Conservation (phyloP, 2,888 invertebrate species). For the Drosophila macrospina region DNA sequence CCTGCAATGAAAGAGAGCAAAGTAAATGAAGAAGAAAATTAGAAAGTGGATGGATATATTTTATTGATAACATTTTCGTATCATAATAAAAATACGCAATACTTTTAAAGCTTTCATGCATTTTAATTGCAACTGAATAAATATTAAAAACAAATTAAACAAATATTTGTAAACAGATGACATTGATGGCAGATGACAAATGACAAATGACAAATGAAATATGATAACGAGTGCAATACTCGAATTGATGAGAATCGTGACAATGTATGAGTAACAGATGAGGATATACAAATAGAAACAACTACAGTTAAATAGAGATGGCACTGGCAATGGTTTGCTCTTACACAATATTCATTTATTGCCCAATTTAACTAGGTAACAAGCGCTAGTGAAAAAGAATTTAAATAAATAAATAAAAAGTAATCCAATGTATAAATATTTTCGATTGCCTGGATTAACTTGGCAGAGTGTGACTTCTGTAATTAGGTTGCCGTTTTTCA, state of each 20-base stretch:
- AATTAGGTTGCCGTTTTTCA: too few relatives aligned
- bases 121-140: constrained; percentile 36
- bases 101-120: constrained; percentile 38
- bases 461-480: too few relatives aligned
- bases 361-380: too few relatives aligned
- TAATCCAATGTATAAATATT: too few relatives aligned
- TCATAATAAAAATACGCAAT: constrained; percentile 21
- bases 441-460: too few relatives aligned
- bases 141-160: constrained; percentile 20
- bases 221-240: constrained; percentile 38
- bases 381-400: too few relatives aligned
- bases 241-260: constrained; percentile 48
- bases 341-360: not conserved
- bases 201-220: constrained; percentile 49
- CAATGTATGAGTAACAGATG: constrained; percentile 30
- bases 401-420: too few relatives aligned
- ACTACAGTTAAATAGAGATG: not conserved
- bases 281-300: constrained; percentile 5
- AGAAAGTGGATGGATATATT: constrained; percentile 35
- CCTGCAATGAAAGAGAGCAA: constrained; percentile 58
- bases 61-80: constrained; percentile 32
- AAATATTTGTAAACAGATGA: constrained; percentile 32
- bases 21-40: constrained; percentile 13
- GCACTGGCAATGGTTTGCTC: not conserved
- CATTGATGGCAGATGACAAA: constrained; percentile 35